phyloP scores from a whole-genome alignment of 2,113 vertebrate species.

The Malurus elegans region DNA sequence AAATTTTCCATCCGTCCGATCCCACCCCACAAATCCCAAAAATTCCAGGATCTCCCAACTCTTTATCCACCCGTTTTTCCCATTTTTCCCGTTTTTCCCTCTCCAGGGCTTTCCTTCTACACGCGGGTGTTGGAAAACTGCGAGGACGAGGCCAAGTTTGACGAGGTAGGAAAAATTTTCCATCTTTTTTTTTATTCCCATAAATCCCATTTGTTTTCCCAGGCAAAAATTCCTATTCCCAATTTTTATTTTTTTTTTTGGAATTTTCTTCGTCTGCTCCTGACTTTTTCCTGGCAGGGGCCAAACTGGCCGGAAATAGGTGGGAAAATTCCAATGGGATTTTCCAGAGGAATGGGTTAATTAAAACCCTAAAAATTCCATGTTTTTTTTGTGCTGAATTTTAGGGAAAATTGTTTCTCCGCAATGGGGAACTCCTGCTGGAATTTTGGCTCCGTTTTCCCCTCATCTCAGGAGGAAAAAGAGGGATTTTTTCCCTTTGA shows the following conservation, averaged over 20 bases:
- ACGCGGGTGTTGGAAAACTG: neutral
- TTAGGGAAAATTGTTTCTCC: rapidly evolving
- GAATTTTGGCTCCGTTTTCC: rapidly evolving
- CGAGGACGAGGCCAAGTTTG: neutral
- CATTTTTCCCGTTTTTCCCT: neutral
- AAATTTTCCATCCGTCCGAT: rapidly evolving
- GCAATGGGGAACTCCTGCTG: neutral
- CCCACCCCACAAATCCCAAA: neutral
- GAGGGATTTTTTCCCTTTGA: too few species aligned
- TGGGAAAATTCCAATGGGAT: neutral
- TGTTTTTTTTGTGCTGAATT: neutral
- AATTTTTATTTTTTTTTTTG: neutral
- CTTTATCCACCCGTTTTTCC: neutral
- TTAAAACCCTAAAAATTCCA: rapidly evolving
- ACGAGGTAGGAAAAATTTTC: neutral
- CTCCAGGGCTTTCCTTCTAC: neutral
- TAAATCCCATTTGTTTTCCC: rapidly evolving
- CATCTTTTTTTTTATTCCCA: neutral
- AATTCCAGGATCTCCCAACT: rapidly evolving
- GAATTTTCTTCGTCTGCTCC: rapidly evolving
- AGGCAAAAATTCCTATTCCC: neutral
- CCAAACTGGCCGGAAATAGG: neutral
- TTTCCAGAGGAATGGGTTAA: neutral
- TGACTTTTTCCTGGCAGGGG: neutral
- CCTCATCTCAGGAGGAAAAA: neutral